Conservation (phyloP, 2,113 vertebrate genomes). For the Eudyptes chrysolophus region DNA sequence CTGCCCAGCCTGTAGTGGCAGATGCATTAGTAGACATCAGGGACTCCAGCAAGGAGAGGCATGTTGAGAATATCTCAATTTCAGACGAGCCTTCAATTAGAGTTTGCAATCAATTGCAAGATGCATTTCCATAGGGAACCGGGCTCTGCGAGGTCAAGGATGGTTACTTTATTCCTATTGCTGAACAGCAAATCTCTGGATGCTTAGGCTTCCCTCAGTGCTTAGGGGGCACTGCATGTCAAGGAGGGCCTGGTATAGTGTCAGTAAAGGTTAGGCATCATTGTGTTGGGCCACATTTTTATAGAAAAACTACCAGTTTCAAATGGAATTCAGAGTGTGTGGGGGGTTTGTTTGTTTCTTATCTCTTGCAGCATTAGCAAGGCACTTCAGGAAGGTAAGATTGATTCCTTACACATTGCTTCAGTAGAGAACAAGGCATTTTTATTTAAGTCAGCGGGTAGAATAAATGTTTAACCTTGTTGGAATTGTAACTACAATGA, state of each 20-base stretch:
- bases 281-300: too few species aligned
- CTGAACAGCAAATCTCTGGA: neutral
- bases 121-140: neutral
- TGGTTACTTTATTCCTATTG: neutral
- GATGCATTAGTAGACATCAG: neutral
- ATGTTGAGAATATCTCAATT: rapidly evolving
- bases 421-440: constrained; percentile 5
- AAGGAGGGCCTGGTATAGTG: neutral
- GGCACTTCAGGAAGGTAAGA: neutral
- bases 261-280: neutral
- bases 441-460: constrained; percentile 63
- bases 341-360: neutral
- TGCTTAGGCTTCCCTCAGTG: neutral
- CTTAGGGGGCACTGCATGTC: neutral
- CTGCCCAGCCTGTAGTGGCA: neutral
- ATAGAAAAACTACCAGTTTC: neutral
- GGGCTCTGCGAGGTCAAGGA: neutral
- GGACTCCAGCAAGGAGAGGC: neutral
- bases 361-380: neutral
- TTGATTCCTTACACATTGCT: neutral
- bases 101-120: neutral
- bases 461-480: constrained; percentile 50
- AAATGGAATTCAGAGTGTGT: neutral
- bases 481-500: constrained; percentile 10
- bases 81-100: neutral